Evolutionary conservation across 2,113 vertebrate genomes (phyloP).

Genomic region (Alouatta palliata): DNA sequence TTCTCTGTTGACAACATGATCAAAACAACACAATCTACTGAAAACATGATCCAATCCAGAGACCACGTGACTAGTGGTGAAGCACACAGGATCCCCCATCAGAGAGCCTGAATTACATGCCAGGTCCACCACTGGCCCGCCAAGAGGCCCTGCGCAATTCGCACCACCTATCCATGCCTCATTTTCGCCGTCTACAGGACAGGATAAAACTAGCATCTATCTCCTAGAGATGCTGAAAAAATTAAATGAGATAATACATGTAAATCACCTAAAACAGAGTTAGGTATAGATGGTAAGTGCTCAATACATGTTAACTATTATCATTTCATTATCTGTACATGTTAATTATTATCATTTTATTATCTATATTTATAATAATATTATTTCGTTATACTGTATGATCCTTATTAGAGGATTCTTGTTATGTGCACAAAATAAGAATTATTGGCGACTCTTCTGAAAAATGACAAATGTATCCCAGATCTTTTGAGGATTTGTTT

Average conservation of each 20-base stretch:
- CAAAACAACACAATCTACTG: background rate
- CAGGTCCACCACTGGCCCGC: rapidly evolving
- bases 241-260: background rate
- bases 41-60: background rate
- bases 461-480: background rate
- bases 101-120: rapidly evolving
- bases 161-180: background rate
- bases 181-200: background rate
- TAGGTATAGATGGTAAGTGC: background rate
- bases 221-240: background rate
- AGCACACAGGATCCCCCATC: rapidly evolving
- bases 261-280: background rate
- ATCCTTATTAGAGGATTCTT: background rate
- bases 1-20: background rate
- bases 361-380: too few species aligned
- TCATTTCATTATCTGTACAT: background rate
- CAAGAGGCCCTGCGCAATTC: background rate
- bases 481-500: background rate
- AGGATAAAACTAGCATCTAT: background rate
- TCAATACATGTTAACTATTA: background rate
- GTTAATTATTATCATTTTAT: too few species aligned
- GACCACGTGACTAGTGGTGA: rapidly evolving
- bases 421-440: background rate
- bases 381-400: background rate
- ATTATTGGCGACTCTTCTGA: background rate